phyloP scores from a whole-genome alignment of 2,888 invertebrate genomes.

The Plagodis dolabraria region DNA sequence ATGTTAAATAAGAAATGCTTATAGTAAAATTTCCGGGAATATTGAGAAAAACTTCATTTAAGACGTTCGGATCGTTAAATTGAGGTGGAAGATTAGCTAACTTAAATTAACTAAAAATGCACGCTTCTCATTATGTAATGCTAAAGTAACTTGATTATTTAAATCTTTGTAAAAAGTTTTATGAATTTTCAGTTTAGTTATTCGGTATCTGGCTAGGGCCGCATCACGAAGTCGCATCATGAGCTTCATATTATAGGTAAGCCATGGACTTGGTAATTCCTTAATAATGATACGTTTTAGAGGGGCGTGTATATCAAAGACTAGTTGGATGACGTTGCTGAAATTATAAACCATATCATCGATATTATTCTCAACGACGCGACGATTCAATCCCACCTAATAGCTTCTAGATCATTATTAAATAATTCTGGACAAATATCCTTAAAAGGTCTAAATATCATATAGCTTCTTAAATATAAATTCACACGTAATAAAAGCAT shows the following conservation, averaged over 20 bases:
- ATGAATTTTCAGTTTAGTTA: no score
- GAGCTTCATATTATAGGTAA: not conserved
- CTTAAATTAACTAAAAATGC: slow-evolving; percentile 16
- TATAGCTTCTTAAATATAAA: slow-evolving; percentile 3
- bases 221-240: no score
- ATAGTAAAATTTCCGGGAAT: not conserved
- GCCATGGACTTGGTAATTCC: not conserved
- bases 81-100: not conserved
- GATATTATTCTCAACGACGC: no score
- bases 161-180: no score
- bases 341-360: no score
- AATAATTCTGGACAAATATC: slow-evolving; percentile 6
- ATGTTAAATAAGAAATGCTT: not conserved
- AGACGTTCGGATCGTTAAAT: slow-evolving; percentile 2
- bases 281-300: not conserved
- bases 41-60: no score
- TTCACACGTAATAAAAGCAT: slow-evolving; percentile 3
- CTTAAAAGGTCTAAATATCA: slow-evolving; percentile 2
- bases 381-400: no score
- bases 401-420: no score
- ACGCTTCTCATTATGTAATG: slow-evolving; percentile 4
- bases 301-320: slow-evolving; percentile 5
- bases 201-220: no score
- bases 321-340: not conserved
- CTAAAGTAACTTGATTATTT: slow-evolving; percentile 3